Percentiles rank a stretch among this genome's conserved stretches.
Evolutionary conservation across 2,888 invertebrate genomes (phyloP).

Genomic region (Nephrotoma guestfalica): DNA sequence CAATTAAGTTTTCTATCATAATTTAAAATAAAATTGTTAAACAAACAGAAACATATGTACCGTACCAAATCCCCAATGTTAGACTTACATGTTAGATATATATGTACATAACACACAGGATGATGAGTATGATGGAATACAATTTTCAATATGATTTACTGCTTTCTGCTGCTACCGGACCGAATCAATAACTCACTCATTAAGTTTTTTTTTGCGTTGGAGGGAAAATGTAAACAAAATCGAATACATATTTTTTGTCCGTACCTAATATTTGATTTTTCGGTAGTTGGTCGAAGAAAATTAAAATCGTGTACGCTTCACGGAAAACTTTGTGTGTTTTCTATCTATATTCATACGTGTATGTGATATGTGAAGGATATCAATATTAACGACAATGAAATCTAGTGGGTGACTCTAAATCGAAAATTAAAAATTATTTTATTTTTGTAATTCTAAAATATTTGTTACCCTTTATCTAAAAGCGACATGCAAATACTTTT

Average conservation of each 20-base stretch:
- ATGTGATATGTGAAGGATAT: neutral
- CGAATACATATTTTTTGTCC: neutral
- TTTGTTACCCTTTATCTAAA: neutral
- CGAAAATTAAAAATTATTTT: neutral
- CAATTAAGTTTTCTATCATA: neutral
- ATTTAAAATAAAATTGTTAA: neutral
- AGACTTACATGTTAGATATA: neutral
- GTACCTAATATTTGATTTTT: neutral
- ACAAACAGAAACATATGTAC: neutral
- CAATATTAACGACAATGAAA: neutral
- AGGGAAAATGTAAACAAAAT: neutral
- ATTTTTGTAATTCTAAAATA: neutral
- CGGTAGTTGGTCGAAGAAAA: neutral
- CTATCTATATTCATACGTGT: neutral
- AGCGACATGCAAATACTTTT: neutral
- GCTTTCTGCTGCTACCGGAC: neutral
- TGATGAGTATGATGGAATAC: neutral
- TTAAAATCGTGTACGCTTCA: neutral
- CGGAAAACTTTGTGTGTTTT: neutral
- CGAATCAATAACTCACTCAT: neutral
- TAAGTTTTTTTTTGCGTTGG: neutral
- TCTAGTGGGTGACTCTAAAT: neutral
- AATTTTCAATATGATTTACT: neutral
- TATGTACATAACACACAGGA: neutral
- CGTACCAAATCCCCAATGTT: neutral